phyloP scores from a whole-genome alignment of 2,113 vertebrate genomes.

The Pandion haliaetus region DNA sequence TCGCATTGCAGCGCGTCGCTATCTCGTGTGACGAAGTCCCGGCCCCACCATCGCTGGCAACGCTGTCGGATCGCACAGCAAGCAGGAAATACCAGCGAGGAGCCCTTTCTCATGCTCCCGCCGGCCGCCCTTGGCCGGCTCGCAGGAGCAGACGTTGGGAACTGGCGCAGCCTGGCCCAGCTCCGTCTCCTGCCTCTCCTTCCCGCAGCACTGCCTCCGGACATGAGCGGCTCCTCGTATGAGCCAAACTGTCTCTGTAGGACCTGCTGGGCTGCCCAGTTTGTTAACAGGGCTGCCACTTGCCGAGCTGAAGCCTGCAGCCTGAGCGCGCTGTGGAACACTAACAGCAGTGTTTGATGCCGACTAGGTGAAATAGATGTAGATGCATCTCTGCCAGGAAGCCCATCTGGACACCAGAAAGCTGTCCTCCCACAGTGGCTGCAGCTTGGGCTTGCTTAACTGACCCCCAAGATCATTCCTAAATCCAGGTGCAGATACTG shows the following conservation, averaged over 20 bases:
- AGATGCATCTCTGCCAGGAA: rapidly evolving
- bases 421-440: not conserved
- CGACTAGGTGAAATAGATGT: rapidly evolving
- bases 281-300: rapidly evolving
- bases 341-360: rapidly evolving
- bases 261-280: not conserved
- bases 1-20: rapidly evolving
- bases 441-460: not conserved
- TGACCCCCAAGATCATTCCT: not conserved
- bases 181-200: not conserved
- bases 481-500: not conserved
- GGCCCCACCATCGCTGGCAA: not conserved
- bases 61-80: not conserved
- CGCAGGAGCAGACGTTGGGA: not conserved
- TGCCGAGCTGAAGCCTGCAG: not conserved
- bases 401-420: not conserved
- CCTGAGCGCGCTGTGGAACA: rapidly evolving
- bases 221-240: rapidly evolving
- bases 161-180: not conserved
- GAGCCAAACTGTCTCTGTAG: not conserved
- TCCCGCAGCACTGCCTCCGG: not conserved
- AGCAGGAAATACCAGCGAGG: conserved; percentile 55
- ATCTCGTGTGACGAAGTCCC: not conserved
- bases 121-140: not conserved
- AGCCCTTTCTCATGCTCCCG: conserved; percentile 67